phyloP scores from a whole-genome alignment of 1,140 invertebrate genomes.

The Tetramorium simillimum region DNA sequence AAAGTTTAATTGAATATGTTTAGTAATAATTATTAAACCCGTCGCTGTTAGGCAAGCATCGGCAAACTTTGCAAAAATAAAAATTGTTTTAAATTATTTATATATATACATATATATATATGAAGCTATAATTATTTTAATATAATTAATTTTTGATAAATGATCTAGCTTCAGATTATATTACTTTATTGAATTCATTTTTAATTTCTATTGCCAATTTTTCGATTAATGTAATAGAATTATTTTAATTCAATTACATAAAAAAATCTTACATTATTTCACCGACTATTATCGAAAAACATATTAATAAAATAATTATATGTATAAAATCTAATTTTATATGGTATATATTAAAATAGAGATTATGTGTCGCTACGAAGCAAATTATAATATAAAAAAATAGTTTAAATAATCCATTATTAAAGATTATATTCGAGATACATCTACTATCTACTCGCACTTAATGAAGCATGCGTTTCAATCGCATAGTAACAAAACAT shows the following conservation, averaged over 20 bases:
- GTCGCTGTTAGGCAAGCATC: conserved; percentile 60
- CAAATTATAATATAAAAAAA: not conserved
- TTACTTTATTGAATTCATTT: not conserved
- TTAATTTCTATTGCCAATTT: not conserved
- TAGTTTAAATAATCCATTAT: not conserved
- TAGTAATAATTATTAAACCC: conserved; percentile 7
- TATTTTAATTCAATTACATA: not conserved
- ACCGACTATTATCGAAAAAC: not conserved
- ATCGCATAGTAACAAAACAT: conserved; percentile 16
- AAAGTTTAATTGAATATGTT: conserved; percentile 38
- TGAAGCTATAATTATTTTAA: not conserved
- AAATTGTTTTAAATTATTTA: not conserved
- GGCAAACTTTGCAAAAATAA: conserved; percentile 57
- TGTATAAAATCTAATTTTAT: not conserved
- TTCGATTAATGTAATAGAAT: not conserved
- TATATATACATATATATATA: not conserved
- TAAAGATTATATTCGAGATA: conserved; percentile 11
- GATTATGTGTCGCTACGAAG: not conserved
- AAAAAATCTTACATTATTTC: not conserved
- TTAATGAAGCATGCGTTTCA: conserved; percentile 19
- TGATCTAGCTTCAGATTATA: not conserved
- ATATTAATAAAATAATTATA: not conserved
- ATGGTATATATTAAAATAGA: conserved; percentile 6
- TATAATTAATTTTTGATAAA: not conserved
- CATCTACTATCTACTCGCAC: not conserved